Base-by-base conservation (phyloP, 2,113 vertebrate species). In the Scopus umbretta region DNA sequence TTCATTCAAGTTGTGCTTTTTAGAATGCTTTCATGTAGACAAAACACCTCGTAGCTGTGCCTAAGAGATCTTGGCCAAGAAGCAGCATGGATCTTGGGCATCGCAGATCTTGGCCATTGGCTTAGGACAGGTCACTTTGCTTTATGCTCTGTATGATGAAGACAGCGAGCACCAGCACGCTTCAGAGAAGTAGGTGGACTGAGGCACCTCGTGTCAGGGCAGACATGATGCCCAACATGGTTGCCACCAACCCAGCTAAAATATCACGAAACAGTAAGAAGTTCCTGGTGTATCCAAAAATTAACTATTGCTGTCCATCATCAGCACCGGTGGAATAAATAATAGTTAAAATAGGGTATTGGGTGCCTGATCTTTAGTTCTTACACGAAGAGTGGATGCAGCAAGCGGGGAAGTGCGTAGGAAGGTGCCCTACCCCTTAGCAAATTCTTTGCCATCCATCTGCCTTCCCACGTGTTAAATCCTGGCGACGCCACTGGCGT, bases 381-480 rank as follows among this genome's bases (percentile, higher is more conserved):
- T 73, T 21, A 26, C 38, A 16, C n/a, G 34, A n/a, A 19, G 62
- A 73, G 47, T 22, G 53, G 84, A 10, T 55, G 45, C 53, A 91
- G 63, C 36, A 55, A 91, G 71, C 10, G 52, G 26, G 40, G 58
- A 49, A 73, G 50, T 6, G 42, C 2, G 4, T 27, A 86, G 82
- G 63, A 93, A 89, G 55, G 55, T 81, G 53, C 29, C 68, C 61
- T 92, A 36, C 16, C 34, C 93, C 65, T 74, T 29, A 34, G 68
- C 20, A 67, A 66, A 47, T 72, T 83, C 85, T 81, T 82, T 78
- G 83, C 63, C 73, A 86, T 73, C 91, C 81, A 86, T 95, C 75
- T 92, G 80, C 72, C 89, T 93, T 67, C 83, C 88, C 88, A 91
- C 6, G 0, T 68, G 53, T 38, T 70, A 80, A 81, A 67, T 81